Conservation (phyloP, 35 echinoderm and acorn worm genomes). For the Nesometra sesokonis region DNA sequence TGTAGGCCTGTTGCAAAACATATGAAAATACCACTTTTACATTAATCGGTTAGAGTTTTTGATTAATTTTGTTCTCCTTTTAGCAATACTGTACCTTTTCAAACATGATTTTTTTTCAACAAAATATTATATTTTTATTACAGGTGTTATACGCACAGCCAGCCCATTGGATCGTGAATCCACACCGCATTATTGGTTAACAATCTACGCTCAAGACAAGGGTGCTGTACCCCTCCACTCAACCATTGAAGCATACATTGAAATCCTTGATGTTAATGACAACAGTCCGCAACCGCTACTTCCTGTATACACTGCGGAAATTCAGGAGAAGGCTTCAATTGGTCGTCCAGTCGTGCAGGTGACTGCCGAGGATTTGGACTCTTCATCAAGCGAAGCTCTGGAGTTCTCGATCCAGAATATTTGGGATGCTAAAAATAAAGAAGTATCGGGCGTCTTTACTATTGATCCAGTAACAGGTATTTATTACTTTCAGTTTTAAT, state of each 20-base stretch:
- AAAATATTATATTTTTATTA: slow-evolving; percentile 4
- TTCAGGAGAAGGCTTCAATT: slow-evolving; percentile 45
- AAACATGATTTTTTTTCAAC: too few relatives aligned
- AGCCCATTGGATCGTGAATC: slow-evolving; percentile 64
- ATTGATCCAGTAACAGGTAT: slow-evolving; percentile 69
- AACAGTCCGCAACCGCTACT: slow-evolving; percentile 56
- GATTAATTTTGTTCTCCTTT: too few relatives aligned
- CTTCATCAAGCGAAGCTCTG: slow-evolving; percentile 29
- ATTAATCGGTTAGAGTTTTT: too few relatives aligned
- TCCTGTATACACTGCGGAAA: slow-evolving; percentile 45
- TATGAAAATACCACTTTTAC: too few relatives aligned
- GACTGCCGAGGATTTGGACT: slow-evolving; percentile 55
- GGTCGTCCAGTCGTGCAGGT: slow-evolving; percentile 37
- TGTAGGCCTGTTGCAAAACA: too few relatives aligned
- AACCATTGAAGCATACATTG: slow-evolving; percentile 63
- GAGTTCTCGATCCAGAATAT: slow-evolving; percentile 31
- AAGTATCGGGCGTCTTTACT: slow-evolving; percentile 41
- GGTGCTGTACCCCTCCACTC: slow-evolving; percentile 74
- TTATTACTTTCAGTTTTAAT: not conserved
- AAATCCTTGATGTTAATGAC: slow-evolving; percentile 80
- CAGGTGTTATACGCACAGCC: slow-evolving; percentile 68
- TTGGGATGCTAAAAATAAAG: not conserved
- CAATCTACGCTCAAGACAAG: slow-evolving; percentile 81
- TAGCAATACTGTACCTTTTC: too few relatives aligned
- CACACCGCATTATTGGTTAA: slow-evolving; percentile 73